Base-by-base conservation (phyloP, 2,888 invertebrate genomes). In the Neoascia interrupta region DNA sequence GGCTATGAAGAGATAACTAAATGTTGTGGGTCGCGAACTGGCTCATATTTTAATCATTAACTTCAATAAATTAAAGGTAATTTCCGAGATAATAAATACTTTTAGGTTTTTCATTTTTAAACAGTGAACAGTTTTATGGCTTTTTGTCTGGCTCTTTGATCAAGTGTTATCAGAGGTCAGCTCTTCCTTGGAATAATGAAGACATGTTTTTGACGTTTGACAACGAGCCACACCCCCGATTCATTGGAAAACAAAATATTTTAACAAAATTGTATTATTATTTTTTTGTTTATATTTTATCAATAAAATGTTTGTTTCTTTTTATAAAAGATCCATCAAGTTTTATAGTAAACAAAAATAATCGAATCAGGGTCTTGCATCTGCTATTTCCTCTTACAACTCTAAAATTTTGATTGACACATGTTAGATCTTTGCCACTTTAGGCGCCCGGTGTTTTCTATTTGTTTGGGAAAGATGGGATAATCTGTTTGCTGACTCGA, bases 41-140 rank as follows among this genome's bases (percentile, higher is more conserved):
- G 39, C 47, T 54, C 26, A 54, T 37, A 26, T 34, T 56, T 41
- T 72, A 54, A 72, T 72, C 63, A 54, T 49, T 63, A 26, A 16
- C 18, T 49, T 39, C 1, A 54, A 54, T 45, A 56, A 63, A 63
- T 72, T 72, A 56, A 72, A 72, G 70, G 70, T 72, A 72, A 53
- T 49, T 31, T 47, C 31, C 34, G 1, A n/a, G 37, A 49, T 63
- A 49, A 49, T 10, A 39, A 1, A 10, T 1, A 5, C 1, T 16
- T 56, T 53, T 56, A 16, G 28, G 26, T 54, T n/a, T 1, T 36
- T 18, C 28, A n/a, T 21, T 41, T 34, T 1, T 37, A 64, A 34
- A 53, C 19, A 51, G n/a, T 3, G 10, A 15, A 8, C 0, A 5
- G 19, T 18, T 16, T 37, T 37, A 8, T 16, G 6, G 8, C 10